These are phyloP conservation scores for Drosophila ogumai DNA, from an alignment of 1,140 invertebrate species.

Conservation along the genomic window DNA sequence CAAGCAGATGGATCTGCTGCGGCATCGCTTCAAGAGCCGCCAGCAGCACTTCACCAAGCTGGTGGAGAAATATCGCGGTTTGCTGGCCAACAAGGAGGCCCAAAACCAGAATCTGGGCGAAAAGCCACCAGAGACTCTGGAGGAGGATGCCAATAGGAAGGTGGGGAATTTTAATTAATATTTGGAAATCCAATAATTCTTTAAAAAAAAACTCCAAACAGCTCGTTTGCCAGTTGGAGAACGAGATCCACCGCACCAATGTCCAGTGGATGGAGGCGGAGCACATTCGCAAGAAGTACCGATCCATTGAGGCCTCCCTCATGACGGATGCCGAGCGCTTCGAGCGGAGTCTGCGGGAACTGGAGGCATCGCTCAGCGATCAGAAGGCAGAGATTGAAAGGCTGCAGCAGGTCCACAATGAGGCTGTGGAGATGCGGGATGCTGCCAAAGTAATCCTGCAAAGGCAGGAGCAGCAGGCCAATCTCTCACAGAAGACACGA, in stretches of 20 bases:
- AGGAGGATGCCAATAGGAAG: slow-evolving; percentile 84
- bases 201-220: slow-evolving; percentile 60
- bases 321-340: slow-evolving; percentile 90
- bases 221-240: slow-evolving; percentile 90
- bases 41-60: slow-evolving; percentile 86
- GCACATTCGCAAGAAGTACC: slow-evolving; percentile 91
- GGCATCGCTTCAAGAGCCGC: slow-evolving; percentile 88
- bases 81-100: slow-evolving; percentile 85
- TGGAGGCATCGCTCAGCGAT: slow-evolving; percentile 88
- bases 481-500: slow-evolving; percentile 87
- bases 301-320: slow-evolving; percentile 89
- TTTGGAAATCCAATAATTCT: neutral
- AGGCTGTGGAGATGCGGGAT: slow-evolving; percentile 89
- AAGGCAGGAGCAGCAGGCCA: slow-evolving; percentile 88
- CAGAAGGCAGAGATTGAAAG: slow-evolving; percentile 90
- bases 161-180: slow-evolving; percentile 5
- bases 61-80: slow-evolving; percentile 87
- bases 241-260: slow-evolving; percentile 90
- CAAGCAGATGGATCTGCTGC: slow-evolving; percentile 91
- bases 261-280: slow-evolving; percentile 93
- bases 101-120: slow-evolving; percentile 83
- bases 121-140: slow-evolving; percentile 85
- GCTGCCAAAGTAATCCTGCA: slow-evolving; percentile 88
- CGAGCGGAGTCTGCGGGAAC: slow-evolving; percentile 89
- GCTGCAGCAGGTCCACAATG: slow-evolving; percentile 87